A percentile compares a stretch with the other conserved stretches of the same genome.
Conservation (phyloP, 2,797 vertebrate species). For the Malurus splendens region DNA sequence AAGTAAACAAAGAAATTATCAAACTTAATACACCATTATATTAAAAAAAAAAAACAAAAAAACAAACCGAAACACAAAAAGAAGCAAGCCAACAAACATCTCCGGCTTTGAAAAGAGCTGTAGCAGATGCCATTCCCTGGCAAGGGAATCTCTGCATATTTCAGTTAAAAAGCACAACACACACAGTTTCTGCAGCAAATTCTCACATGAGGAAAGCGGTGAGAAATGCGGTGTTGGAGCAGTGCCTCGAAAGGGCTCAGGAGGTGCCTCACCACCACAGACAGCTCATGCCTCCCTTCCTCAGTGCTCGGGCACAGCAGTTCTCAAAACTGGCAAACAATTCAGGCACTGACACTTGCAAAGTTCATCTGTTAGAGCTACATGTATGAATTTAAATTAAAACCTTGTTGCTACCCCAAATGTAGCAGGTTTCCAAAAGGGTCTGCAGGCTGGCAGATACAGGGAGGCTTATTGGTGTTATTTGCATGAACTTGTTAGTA, state of each 20-base stretch:
- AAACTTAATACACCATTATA: neutral
- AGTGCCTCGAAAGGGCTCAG: neutral
- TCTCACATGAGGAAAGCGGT: neutral
- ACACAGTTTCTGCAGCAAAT: neutral
- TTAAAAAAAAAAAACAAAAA: neutral
- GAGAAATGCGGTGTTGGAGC: neutral
- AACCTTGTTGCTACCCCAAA: neutral
- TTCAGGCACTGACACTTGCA: neutral
- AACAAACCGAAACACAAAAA: neutral
- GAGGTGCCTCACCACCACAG: neutral
- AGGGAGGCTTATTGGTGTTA: neutral
- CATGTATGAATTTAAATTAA: neutral
- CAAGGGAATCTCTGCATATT: neutral
- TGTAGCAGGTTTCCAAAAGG: neutral
- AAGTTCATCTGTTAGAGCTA: neutral
- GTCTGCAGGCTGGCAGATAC: neutral
- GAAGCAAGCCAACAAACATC: neutral
- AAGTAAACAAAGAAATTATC: neutral
- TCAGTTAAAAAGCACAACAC: neutral
- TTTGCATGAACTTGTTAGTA: neutral
- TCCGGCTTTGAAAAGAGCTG: neutral
- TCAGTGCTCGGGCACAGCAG: fast-evolving
- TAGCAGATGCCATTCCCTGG: neutral
- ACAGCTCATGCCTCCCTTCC: neutral
- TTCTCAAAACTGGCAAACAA: neutral